Base-by-base conservation (phyloP, 2,888 invertebrate species). In the Ecliptopera silaceata region DNA sequence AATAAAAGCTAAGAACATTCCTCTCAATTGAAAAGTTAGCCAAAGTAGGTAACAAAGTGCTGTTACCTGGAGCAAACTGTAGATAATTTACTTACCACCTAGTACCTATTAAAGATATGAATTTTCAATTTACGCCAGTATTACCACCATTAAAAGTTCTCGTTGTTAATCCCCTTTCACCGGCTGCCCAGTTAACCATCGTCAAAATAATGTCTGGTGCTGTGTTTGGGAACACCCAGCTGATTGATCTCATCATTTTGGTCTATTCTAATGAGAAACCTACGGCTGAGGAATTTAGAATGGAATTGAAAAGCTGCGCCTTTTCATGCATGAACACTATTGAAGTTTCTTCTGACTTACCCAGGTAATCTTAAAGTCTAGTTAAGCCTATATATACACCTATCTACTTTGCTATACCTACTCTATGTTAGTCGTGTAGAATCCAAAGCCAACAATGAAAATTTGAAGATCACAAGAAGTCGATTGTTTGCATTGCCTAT, bases 131-230 rank as follows among this genome's bases (percentile, higher is more conserved):
- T 18, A 61, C 58, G 11, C 60, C 69, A 38, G 54, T 68, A 26
- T 44, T 67, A 18, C 50, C 69, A 32, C 80, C 86, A 38, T n/a
- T 87, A 59, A 81, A 70, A 72, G 80, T 89, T 51, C 59, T 86
- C 46, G 49, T 89, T 22, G 70, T 84, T 44, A 88, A 89, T 70
- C 80, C 88, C 5, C 72, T 88, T 18, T 58, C 70, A 15, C 67
- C 76, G 5, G 70, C 81, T 26, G 75, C 82, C 29, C 74, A 79
- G 61, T 66, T 88, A 64, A 51, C 76, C 36, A 70, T 78, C 15
- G 57, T 74, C 26, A 88, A 86, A 75, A 80, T 88, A 41, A 68
- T 89, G 63, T 75, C 76, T 6, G 89, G 90, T 18, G 34, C 53
- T 18, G 69, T 86, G 36, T 90, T 90, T 66, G 87, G 89, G 6